phyloP scores from a whole-genome alignment of 2,888 invertebrate species.

The Amorpha juglandis region DNA sequence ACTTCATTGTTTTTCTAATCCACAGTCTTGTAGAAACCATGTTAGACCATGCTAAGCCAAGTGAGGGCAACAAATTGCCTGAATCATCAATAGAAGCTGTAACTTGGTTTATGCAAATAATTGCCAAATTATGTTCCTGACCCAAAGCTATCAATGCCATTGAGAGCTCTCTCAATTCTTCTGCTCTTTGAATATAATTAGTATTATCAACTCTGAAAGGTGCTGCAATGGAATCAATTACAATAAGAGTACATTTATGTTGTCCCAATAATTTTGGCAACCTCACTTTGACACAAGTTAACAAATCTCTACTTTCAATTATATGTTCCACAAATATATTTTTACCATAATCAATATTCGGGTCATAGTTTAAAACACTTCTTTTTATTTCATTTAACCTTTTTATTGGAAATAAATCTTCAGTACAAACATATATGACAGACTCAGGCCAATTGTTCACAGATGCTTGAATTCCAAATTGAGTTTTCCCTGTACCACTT shows the following conservation, averaged over 20 bases:
- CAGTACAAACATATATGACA: slow-evolving; percentile 90
- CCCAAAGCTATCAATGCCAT: slow-evolving; percentile 57
- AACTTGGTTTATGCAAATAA: slow-evolving; percentile 78
- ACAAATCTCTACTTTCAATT: slow-evolving; percentile 67
- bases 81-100: slow-evolving; percentile 60
- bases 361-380: slow-evolving; percentile 42
- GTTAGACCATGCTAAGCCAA: slow-evolving; percentile 80
- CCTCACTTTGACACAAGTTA: slow-evolving; percentile 66
- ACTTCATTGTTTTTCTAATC: slow-evolving; percentile 49
- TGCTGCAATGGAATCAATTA: slow-evolving; percentile 77
- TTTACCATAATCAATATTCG: slow-evolving; percentile 55
- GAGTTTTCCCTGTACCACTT: slow-evolving; percentile 93
- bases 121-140: slow-evolving; percentile 61
- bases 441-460: slow-evolving; percentile 85
- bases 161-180: slow-evolving; percentile 73
- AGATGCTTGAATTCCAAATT: slow-evolving; percentile 89
- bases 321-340: slow-evolving; percentile 74
- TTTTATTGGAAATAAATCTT: slow-evolving; percentile 85
- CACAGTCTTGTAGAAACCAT: slow-evolving; percentile 68
- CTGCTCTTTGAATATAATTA: slow-evolving; percentile 74
- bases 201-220: slow-evolving; percentile 72
- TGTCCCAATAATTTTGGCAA: slow-evolving; percentile 63
- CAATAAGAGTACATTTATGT: slow-evolving; percentile 56
- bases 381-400: slow-evolving; percentile 70
- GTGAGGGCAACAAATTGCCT: slow-evolving; percentile 61